Evolutionary conservation across 2,888 invertebrate genomes (phyloP).

Genomic region (Anoplius nigerrimus): DNA sequence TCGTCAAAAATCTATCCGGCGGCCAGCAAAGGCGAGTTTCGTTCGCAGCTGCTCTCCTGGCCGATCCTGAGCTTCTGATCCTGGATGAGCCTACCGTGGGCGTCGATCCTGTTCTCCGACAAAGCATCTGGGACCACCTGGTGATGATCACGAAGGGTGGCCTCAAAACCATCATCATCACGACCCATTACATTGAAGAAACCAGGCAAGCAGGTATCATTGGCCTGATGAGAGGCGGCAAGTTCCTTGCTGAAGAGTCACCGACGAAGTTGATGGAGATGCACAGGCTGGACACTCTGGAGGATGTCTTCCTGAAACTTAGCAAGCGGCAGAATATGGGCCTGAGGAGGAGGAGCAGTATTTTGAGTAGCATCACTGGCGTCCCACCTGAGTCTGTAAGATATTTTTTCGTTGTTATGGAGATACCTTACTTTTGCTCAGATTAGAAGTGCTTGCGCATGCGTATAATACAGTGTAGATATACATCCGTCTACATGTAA

Average conservation of each 20-base stretch:
- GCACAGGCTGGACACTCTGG: conserved; percentile 84
- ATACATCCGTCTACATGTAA: too few relatives aligned
- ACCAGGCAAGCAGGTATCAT: conserved; percentile 89
- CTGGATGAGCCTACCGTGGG: conserved; percentile 96
- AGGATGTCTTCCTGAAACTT: conserved; percentile 88
- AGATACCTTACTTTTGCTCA: not conserved
- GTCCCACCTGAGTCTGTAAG: conserved; percentile 72
- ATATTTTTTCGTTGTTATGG: not conserved
- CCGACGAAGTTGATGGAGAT: conserved; percentile 83
- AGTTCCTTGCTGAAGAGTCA: conserved; percentile 89
- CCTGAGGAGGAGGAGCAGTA: conserved; percentile 86
- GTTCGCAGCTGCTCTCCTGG: conserved; percentile 90
- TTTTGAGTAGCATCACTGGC: conserved; percentile 82
- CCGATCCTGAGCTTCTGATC: conserved; percentile 92
- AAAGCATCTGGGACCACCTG: conserved; percentile 91
- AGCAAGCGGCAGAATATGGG: conserved; percentile 89
- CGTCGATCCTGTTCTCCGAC: conserved; percentile 91
- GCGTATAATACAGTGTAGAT: too few relatives aligned
- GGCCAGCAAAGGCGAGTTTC: conserved; percentile 94
- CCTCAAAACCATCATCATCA: conserved; percentile 88
- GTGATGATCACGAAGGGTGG: conserved; percentile 86
- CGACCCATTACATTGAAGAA: conserved; percentile 92
- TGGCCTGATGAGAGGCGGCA: conserved; percentile 89
- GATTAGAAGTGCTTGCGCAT: too few relatives aligned
- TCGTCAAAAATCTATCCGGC: conserved; percentile 89